phyloP scores from a whole-genome alignment of 30 jellyfish, hydroid and myxozoan genomes.

The Phacellophora camtschatica region DNA sequence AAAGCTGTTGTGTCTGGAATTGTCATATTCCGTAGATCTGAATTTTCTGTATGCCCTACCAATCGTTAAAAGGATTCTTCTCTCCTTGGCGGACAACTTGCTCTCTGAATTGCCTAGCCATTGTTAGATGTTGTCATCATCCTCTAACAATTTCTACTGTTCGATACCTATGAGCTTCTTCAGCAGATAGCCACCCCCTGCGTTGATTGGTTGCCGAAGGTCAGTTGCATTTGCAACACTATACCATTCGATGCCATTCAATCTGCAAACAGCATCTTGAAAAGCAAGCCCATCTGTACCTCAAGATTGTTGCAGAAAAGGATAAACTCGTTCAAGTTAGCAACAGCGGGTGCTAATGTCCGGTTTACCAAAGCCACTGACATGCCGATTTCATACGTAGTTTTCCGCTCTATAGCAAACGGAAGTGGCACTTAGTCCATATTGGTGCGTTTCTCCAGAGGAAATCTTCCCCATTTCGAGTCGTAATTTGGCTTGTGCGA shows the following conservation, averaged over 20 bases:
- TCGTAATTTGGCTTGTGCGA: constrained; percentile 27
- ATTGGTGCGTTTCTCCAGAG: constrained; percentile 33
- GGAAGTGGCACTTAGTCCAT: constrained; percentile 70
- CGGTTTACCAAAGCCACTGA: too few relatives aligned
- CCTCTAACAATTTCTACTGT: neutral
- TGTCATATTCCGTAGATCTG: constrained; percentile 18
- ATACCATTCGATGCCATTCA: constrained; percentile 42
- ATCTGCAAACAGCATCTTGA: constrained; percentile 10
- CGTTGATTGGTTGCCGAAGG: constrained; percentile 56
- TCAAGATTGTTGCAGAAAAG: constrained; percentile 45
- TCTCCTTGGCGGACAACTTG: constrained; percentile 44
- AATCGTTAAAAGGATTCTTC: constrained; percentile 13
- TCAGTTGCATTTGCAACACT: constrained; percentile 50
- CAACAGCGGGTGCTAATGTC: constrained; percentile 43
- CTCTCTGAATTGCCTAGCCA: constrained; percentile 15
- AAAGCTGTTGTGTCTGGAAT: constrained; percentile 15
- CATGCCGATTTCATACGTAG: constrained; percentile 23
- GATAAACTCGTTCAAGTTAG: constrained; percentile 5
- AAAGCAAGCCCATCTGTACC: constrained; percentile 38
- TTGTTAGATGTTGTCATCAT: constrained; percentile 49
- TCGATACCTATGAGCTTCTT: constrained; percentile 5
- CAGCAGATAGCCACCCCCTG: constrained; percentile 11
- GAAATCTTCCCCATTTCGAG: constrained; percentile 60
- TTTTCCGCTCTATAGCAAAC: constrained; percentile 59
- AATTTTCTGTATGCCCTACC: constrained; percentile 58